Conservation (phyloP, 2,113 vertebrate species). For the Dolichallabes microphthalmus region DNA sequence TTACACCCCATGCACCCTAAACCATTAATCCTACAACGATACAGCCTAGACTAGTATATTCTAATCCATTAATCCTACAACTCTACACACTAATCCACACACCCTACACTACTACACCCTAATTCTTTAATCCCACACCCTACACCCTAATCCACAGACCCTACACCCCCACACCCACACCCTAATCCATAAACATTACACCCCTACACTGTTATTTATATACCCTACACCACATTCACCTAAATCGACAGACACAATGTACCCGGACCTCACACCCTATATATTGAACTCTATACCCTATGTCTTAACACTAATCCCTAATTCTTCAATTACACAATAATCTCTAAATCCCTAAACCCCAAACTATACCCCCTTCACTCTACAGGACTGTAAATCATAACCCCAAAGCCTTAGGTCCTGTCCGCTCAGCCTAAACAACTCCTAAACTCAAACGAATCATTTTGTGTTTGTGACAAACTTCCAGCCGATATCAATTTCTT, state of each 20-base stretch:
- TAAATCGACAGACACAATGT: background rate
- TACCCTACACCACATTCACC: background rate
- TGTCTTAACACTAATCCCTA: background rate
- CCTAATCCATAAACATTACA: background rate
- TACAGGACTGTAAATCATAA: background rate
- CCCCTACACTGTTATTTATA: background rate
- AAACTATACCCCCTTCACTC: background rate
- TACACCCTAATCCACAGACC: background rate
- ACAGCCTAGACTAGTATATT: too few relatives aligned
- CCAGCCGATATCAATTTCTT: conserved; percentile 29
- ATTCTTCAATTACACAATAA: background rate
- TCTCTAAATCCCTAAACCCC: background rate
- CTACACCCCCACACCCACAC: background rate
- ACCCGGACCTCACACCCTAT: background rate
- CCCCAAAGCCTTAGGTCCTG: background rate
- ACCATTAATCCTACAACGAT: too few relatives aligned
- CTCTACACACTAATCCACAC: background rate
- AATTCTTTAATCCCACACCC: background rate
- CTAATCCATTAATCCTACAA: background rate
- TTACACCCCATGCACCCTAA: background rate
- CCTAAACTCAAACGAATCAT: background rate
- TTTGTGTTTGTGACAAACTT: conserved; percentile 5
- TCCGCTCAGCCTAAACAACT: background rate
- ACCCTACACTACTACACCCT: background rate
- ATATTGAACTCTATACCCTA: background rate